A percentile compares a stretch with the other conserved stretches of the same genome.
These are phyloP conservation scores for Brachypodius melanocephalos DNA, from an alignment of 2,113 vertebrate species.

Conservation along the genomic window DNA sequence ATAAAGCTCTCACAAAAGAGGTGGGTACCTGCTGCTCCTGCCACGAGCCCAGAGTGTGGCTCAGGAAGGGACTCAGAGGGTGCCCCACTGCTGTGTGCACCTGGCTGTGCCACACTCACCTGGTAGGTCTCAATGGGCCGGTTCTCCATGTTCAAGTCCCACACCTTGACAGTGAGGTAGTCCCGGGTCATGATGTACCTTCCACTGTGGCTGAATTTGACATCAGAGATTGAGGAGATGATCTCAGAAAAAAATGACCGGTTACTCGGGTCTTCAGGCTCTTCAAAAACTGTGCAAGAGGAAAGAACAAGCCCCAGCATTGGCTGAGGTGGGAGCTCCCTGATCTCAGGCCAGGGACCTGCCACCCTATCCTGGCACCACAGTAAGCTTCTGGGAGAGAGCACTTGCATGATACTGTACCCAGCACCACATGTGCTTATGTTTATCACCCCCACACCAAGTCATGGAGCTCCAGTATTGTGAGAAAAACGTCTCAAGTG, in stretches of 20 bases:
- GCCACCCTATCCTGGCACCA: background rate
- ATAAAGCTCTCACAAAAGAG: fast-evolving
- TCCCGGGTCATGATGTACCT: slow-evolving; percentile 96
- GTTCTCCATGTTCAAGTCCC: slow-evolving; percentile 98
- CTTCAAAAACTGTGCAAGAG: slow-evolving; percentile 86
- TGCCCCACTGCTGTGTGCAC: fast-evolving
- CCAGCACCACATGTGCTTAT: background rate
- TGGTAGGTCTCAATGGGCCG: slow-evolving; percentile 94
- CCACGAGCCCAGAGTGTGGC: fast-evolving
- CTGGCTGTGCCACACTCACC: background rate
- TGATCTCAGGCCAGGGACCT: background rate
- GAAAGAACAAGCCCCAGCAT: background rate
- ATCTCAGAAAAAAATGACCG: slow-evolving; percentile 96
- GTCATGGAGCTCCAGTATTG: background rate
- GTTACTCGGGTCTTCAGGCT: slow-evolving; percentile 93
- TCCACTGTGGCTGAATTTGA: slow-evolving; percentile 96
- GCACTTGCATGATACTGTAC: background rate
- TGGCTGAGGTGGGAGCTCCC: background rate
- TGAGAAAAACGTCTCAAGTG: background rate
- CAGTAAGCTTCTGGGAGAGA: background rate
- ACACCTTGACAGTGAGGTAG: slow-evolving; percentile 95
- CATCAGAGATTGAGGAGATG: slow-evolving; percentile 96
- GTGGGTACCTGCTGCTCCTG: fast-evolving
- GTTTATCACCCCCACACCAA: background rate
- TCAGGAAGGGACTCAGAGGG: fast-evolving